Evolutionary conservation across 2,888 invertebrate genomes (phyloP), one percentile per base, ranked within the genome.

Genomic region (Troides oblongomaculatus): DNA sequence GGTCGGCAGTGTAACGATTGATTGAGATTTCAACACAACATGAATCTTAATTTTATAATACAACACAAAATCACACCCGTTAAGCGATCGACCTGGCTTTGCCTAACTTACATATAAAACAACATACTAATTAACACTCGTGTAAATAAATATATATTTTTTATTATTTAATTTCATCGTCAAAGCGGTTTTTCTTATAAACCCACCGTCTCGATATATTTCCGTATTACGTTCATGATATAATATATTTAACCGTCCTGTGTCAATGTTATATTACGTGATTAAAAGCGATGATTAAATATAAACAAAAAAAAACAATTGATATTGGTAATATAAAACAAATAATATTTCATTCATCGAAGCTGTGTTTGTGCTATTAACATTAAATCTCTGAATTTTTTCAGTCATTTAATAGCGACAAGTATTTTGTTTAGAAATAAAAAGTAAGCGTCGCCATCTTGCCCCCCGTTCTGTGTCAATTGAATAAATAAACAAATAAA

Each of bases 1-100:
- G 71, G 62, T 64, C 74, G 77, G 77, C 74, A 77, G 74, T 77
- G 75, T 62, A 69, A 71, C 70, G 70, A 70, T n/a, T 17, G 50
- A 50, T 50, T 50, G 39, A 39, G 39, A 50, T 18, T 50, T 59
- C 18, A 64, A 61, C 14, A 36, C 23, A 23, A 7, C 53, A 57
- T 62, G 46, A 43, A 64, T 62, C 58, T 64, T 66, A 71, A 69
- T 25, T 70, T 69, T 64, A 69, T 73, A 66, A 66, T 66, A 69
- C 67, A 72, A 71, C 63, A 68, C 66, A 71, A 70, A 71, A 63
- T 67, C 66, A 68, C 68, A 72, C 66, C 69, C 23, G 64, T 63
- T 57, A 66, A 71, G 23, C 62, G 65, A 71, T 62, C 43, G 69
- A 66, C 69, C 65, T 70, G 64, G 72, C 68, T 72, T 66, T 63